phyloP scores from a whole-genome alignment of 2,113 vertebrate genomes.

The Cyanistes caeruleus region DNA sequence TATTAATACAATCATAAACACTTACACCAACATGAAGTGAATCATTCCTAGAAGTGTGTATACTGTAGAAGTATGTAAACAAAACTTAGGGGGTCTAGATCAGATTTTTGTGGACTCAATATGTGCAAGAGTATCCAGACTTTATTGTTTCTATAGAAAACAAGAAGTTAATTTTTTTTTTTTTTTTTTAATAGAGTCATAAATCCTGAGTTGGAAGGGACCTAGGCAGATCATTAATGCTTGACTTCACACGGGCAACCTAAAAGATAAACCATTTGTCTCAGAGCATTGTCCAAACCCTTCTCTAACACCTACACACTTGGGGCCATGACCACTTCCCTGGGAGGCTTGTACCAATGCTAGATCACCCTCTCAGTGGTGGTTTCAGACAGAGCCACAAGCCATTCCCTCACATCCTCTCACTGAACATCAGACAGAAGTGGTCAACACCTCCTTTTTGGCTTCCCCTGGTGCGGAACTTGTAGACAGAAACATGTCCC shows the following conservation, averaged over 20 bases:
- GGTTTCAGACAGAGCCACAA: neutral
- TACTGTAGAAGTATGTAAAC: neutral
- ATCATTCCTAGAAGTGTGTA: neutral
- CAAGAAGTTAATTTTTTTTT: neutral
- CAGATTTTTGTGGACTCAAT: neutral
- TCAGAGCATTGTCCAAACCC: neutral
- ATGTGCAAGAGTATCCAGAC: neutral
- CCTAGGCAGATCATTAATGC: neutral
- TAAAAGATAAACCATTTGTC: neutral
- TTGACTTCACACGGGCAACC: neutral
- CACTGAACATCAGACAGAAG: neutral
- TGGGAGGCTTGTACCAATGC: neutral
- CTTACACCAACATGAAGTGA: neutral
- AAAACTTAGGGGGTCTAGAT: neutral
- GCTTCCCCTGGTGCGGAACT: neutral
- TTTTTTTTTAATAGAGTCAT: neutral
- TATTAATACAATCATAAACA: neutral
- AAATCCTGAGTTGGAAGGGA: neutral
- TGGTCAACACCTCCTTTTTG: neutral
- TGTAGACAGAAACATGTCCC: neutral
- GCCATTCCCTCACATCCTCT: neutral
- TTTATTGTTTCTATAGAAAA: neutral
- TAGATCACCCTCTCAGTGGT: neutral
- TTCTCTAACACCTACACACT: neutral
- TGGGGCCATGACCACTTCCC: neutral